A percentile compares a stretch with the other conserved stretches of the same genome.
These are phyloP conservation scores for Nomia melanderi DNA, from an alignment of 1,140 invertebrate species.

Conservation along the genomic window DNA sequence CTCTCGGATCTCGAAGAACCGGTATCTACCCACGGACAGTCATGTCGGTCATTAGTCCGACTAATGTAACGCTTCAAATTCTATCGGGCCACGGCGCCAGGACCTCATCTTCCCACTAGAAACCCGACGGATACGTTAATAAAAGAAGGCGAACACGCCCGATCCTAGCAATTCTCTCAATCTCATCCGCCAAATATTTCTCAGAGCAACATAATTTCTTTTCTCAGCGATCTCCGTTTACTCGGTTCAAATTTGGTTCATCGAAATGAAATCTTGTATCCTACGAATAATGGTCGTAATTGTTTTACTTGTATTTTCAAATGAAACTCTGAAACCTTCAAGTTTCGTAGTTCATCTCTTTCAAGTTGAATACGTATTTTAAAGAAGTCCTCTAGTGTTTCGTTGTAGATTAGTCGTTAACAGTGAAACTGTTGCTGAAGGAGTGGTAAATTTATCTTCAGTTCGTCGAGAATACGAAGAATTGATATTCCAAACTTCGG, in stretches of 20 bases:
- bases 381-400: no score
- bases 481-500: no score
- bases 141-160: constrained; percentile 40
- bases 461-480: no score
- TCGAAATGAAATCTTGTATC: no score
- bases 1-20: constrained; percentile 62
- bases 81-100: constrained; percentile 61
- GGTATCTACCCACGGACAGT: constrained; percentile 74
- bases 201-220: neutral
- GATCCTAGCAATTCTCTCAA: neutral
- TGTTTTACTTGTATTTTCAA: no score
- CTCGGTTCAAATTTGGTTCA: neutral
- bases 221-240: neutral
- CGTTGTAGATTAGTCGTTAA: no score
- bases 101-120: constrained; percentile 56
- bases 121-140: constrained; percentile 54
- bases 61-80: constrained; percentile 73
- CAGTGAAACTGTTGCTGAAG: no score
- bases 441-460: no score
- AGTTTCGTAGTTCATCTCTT: no score
- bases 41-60: constrained; percentile 75
- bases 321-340: no score
- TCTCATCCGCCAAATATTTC: neutral
- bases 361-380: no score
- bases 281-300: no score